Conservation (phyloP, 2,797 vertebrate species). For the Sebastes hubbsi region DNA sequence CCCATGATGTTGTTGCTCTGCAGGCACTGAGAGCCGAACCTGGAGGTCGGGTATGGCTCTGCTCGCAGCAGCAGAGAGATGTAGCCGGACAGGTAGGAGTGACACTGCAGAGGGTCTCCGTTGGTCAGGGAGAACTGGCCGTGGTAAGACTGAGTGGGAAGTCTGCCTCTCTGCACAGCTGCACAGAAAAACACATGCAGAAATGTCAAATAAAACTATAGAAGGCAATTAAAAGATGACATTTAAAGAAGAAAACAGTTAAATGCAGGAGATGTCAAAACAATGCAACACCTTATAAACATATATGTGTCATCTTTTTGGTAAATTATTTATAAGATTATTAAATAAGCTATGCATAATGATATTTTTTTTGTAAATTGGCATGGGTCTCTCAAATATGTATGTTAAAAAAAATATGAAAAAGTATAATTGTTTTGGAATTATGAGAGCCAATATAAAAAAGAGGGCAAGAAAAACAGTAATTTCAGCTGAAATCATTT, state of each 20-base stretch:
- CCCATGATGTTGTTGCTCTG: constrained; percentile 97
- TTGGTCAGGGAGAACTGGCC: constrained; percentile 94
- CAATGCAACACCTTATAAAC: background rate
- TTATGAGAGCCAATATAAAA: too few species aligned
- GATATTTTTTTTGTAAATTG: too few species aligned
- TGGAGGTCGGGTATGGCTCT: constrained; percentile 94
- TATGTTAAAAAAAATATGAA: too few species aligned
- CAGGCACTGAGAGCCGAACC: constrained; percentile 95
- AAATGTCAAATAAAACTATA: background rate
- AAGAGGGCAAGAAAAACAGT: too few species aligned
- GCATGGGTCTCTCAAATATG: too few species aligned
- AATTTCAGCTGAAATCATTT: too few species aligned
- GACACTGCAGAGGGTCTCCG: constrained; percentile 94
- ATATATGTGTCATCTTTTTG: too few species aligned
- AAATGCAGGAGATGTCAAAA: background rate
- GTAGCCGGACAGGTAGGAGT: constrained; percentile 97
- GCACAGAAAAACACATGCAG: constrained; percentile 20
- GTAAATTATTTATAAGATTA: too few species aligned
- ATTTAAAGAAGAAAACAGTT: background rate
- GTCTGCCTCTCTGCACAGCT: constrained; percentile 95
- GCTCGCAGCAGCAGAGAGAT: constrained; percentile 96
- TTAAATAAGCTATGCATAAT: too few species aligned
- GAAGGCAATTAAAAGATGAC: background rate
- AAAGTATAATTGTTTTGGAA: too few species aligned
- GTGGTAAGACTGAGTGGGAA: constrained; percentile 92